phyloP scores from a whole-genome alignment of 2,888 invertebrate species.

The Gastrophysa polygoni region DNA sequence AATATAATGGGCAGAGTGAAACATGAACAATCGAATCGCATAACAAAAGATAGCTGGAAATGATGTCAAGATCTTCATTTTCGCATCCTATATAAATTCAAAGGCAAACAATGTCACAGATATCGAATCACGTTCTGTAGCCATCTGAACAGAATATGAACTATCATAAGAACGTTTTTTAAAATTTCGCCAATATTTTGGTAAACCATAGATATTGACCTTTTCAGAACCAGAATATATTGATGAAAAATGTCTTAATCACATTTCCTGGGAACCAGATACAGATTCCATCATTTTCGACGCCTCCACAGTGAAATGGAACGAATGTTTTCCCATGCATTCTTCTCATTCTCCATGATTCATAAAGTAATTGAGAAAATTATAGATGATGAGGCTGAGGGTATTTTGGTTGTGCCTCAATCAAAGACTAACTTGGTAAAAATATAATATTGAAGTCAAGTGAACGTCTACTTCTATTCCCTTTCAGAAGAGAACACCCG shows the following conservation, averaged over 20 bases:
- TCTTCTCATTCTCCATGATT: conserved; percentile 14
- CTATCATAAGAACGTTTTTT: neutral
- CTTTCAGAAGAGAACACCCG: conserved; percentile 34
- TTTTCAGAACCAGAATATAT: neutral
- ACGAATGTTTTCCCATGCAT: conserved; percentile 9
- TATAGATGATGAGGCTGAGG: neutral
- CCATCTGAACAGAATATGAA: conserved; percentile 11
- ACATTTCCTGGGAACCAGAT: conserved; percentile 12
- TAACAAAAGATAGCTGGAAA: neutral
- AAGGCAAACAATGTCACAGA: neutral
- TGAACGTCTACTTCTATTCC: neutral
- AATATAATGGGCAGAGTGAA: conserved; percentile 12
- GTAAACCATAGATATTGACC: conserved; percentile 13
- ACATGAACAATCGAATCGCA: neutral
- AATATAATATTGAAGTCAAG: neutral
- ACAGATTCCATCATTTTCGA: neutral
- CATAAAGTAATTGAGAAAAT: conserved; percentile 9
- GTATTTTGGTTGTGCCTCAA: conserved; percentile 12
- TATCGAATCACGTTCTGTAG: neutral
- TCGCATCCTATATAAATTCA: neutral
- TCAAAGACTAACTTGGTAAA: neutral
- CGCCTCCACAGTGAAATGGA: conserved; percentile 15
- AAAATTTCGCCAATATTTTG: neutral
- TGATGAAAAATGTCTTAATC: conserved; percentile 11
- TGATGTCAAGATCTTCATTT: conserved; percentile 14